Percentiles rank a stretch among this genome's conserved stretches.
Evolutionary conservation across 2,888 invertebrate species (phyloP).

Genomic region (Watsonalla binaria): DNA sequence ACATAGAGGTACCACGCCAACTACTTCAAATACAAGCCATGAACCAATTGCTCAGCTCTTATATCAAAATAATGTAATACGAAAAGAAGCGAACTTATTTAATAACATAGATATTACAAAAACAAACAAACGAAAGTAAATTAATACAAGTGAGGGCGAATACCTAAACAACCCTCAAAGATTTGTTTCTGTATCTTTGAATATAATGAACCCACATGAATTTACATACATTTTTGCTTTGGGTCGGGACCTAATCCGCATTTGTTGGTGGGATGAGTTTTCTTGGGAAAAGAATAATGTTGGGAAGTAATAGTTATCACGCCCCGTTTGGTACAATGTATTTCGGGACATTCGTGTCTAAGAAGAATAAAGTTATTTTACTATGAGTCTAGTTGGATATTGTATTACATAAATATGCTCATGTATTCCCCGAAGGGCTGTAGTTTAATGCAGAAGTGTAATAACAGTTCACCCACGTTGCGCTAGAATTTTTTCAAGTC

Average conservation of each 20-base stretch:
- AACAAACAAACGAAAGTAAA: not conserved
- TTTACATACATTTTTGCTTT: slow-evolving; percentile 15
- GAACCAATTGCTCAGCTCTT: too few species aligned
- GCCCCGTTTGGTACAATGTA: not conserved
- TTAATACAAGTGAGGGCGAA: not conserved
- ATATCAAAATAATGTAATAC: too few species aligned
- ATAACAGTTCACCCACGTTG: too few species aligned
- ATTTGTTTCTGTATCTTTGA: slow-evolving; percentile 6
- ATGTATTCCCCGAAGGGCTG: too few species aligned
- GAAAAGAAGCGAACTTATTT: too few species aligned
- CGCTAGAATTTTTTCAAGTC: too few species aligned
- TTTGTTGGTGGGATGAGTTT: slow-evolving; percentile 8
- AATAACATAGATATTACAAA: not conserved
- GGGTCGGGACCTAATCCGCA: slow-evolving; percentile 12
- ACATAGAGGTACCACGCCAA: too few species aligned
- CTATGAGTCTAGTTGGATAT: not conserved
- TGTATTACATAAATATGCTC: not conserved
- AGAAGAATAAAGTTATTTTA: not conserved
- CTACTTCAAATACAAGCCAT: too few species aligned
- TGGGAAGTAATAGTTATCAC: slow-evolving; percentile 1
- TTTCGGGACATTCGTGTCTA: not conserved
- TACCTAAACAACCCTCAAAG: slow-evolving; percentile 4
- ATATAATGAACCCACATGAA: slow-evolving; percentile 11
- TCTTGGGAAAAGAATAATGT: slow-evolving; percentile 11
- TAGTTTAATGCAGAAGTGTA: too few species aligned